Base-by-base conservation (phyloP, 1,140 invertebrate species). In the Calephelis nemesis region DNA sequence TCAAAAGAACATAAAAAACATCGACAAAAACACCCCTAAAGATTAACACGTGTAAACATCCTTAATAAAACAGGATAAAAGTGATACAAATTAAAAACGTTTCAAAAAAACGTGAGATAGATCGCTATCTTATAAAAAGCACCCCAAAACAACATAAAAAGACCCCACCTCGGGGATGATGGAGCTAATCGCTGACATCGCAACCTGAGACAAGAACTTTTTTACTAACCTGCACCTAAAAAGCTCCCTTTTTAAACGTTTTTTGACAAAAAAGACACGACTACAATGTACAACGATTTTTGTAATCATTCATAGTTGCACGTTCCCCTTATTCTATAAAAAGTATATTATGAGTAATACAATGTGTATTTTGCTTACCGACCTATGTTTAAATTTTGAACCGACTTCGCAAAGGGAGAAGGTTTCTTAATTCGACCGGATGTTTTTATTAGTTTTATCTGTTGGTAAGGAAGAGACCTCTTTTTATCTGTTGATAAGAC, bases 61-160 rank as follows among this genome's bases (percentile, higher is more conserved):
- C 77, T 79, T 78, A 77, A 82, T 85, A 84, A 80, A 85, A 84
- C 75, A 75, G 75, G 54, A 76, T 76, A 80, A 81, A 79, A 82
- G 84, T 78, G 65, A 69, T 71, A 74, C 75, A 78, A 66, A 62
- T 62, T n/a, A 72, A 83, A 88, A 87, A 85, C 82, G 63, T 65
- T 30, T 71, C 81, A 79, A 81, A 88, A 90, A 90, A 88, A 88
- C 82, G 86, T 84, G 88, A 81, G 83, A 90, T 74, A 78, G 85
- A 87, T 87, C 74, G 58, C 64, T 84, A 66, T 66, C 50, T 58
- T 50, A 66, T 66, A 66, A 66, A 66, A 66, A 66, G 65, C 50
- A 12, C 54, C 54, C 54, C 54, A 58, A 58, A 58, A 58, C 54
- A n/a, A 30, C 54, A 58, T 58, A 58, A 58, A 58, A 58, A 58